A percentile compares a stretch with the other conserved stretches of the same genome.
Conservation (phyloP, 2,797 vertebrate genomes). For the Trachops cirrhosus region DNA sequence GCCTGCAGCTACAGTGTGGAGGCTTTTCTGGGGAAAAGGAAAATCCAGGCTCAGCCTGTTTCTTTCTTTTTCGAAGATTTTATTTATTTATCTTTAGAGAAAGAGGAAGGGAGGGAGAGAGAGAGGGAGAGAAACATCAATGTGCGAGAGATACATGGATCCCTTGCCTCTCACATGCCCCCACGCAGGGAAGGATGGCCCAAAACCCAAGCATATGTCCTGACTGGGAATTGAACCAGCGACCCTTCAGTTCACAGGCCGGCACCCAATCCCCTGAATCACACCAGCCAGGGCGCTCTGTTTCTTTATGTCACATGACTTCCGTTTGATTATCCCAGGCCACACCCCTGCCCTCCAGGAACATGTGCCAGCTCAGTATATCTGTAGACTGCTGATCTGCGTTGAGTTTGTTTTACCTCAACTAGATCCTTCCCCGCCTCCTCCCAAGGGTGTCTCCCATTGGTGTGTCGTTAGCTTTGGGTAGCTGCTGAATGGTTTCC, state of each 20-base stretch:
- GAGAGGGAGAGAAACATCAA: no score
- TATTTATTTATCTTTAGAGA: no score
- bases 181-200: no score
- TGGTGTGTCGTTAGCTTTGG: background rate
- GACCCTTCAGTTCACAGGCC: no score
- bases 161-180: no score
- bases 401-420: background rate
- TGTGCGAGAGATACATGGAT: no score
- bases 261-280: no score
- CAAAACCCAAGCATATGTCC: no score
- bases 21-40: background rate
- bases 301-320: background rate
- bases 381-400: background rate
- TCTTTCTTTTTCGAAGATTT: background rate
- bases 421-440: background rate
- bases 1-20: background rate
- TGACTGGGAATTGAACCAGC: no score
- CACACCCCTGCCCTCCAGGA: background rate
- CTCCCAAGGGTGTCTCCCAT: background rate
- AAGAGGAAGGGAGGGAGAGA: no score
- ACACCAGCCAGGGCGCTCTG: background rate
- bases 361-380: background rate
- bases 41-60: background rate
- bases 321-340: background rate
- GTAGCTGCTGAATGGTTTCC: background rate